These are phyloP conservation scores for Apodemus speciosus DNA, from an alignment of 2,113 vertebrate genomes.

Conservation along the genomic window DNA sequence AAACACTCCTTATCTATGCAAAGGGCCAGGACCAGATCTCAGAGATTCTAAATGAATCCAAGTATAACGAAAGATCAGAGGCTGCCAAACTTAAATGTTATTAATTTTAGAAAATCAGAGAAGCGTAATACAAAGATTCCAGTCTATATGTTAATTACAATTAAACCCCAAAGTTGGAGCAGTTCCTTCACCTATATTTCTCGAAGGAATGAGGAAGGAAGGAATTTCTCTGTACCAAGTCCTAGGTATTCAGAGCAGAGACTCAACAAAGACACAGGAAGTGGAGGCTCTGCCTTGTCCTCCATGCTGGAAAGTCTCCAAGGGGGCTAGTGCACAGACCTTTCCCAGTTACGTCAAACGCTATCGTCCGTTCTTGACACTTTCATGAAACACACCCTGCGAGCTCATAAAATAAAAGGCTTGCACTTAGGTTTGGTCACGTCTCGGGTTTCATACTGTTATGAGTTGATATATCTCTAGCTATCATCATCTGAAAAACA, in stretches of 20 bases:
- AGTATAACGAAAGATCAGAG: not conserved
- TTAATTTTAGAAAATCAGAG: not conserved
- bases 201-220: not conserved
- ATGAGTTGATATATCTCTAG: slow-evolving; percentile 34
- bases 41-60: not conserved
- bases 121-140: not conserved
- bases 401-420: not conserved
- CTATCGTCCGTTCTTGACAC: not conserved
- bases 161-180: not conserved
- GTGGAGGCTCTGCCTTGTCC: not conserved
- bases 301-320: not conserved
- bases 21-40: not conserved
- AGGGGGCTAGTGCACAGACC: not conserved
- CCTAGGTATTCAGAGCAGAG: not conserved
- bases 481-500: slow-evolving; percentile 57
- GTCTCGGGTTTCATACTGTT: not conserved
- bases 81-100: not conserved
- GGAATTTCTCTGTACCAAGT: not conserved
- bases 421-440: not conserved
- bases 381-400: not conserved
- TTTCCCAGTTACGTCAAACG: not conserved
- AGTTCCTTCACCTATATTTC: not conserved
- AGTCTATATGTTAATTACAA: not conserved
- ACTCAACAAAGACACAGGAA: not conserved
- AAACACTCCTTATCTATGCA: not conserved